These are phyloP conservation scores for Microcebus jonahi DNA, from an alignment of 2,113 vertebrate genomes.

Conservation along the genomic window DNA sequence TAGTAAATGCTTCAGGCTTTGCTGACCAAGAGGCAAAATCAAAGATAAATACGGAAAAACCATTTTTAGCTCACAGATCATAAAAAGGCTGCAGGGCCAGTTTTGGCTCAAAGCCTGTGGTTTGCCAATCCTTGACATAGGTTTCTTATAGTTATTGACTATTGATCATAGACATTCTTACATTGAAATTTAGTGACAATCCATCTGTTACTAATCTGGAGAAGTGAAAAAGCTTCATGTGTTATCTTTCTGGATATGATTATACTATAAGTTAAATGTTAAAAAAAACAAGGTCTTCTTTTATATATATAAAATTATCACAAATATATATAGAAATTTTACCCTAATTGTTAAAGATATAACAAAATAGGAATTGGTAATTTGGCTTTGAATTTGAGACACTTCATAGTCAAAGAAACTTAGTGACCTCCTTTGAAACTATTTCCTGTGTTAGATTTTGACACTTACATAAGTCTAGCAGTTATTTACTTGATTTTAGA, in stretches of 20 bases:
- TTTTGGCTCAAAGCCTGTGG: neutral
- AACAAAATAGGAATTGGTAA: neutral
- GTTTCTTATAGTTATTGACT: neutral
- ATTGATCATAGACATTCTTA: neutral
- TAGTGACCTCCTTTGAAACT: neutral
- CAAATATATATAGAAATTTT: constrained; percentile 4
- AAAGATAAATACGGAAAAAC: neutral
- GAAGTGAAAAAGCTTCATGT: neutral
- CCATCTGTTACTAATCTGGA: neutral
- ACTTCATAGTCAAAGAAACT: neutral
- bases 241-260: neutral
- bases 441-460: constrained; percentile 20
- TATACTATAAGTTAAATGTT: constrained; percentile 16
- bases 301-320: neutral
- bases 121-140: neutral
- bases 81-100: neutral
- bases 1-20: constrained; percentile 18
- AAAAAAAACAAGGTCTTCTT: neutral
- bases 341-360: neutral
- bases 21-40: neutral
- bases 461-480: neutral
- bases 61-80: neutral
- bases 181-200: constrained; percentile 9
- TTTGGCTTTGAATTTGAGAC: constrained; percentile 14
- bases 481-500: neutral